Evolutionary conservation across 1,140 invertebrate genomes (phyloP).

Genomic region (Drosophila mojavensis): DNA sequence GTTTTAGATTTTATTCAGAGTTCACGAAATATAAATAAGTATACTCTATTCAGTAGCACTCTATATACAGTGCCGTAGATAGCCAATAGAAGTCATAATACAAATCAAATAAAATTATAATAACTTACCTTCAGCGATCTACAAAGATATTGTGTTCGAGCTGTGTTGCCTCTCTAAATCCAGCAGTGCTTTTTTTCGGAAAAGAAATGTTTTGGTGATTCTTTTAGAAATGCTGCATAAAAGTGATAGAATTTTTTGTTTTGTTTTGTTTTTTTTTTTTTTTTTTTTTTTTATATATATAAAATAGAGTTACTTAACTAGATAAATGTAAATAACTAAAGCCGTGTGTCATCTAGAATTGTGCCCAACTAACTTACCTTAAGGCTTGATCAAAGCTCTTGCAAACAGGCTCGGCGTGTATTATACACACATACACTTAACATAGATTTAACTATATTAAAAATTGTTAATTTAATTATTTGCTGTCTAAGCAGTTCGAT

Average conservation of each 20-base stretch:
- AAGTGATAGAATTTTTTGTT: background rate
- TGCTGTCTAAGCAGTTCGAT: background rate
- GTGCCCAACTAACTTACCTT: constrained; percentile 61
- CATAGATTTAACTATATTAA: constrained; percentile 34
- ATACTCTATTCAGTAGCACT: background rate
- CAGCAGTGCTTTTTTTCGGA: constrained; percentile 39
- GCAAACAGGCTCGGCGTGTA: background rate
- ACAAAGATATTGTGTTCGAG: background rate
- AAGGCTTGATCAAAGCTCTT: constrained; percentile 9
- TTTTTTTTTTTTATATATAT: background rate
- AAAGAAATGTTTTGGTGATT: constrained; percentile 51
- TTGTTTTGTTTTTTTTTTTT: too few relatives aligned
- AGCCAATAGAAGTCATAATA: background rate
- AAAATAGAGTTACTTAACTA: constrained; percentile 53
- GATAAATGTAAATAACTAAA: constrained; percentile 21
- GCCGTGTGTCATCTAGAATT: background rate
- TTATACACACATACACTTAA: too few relatives aligned
- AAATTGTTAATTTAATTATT: background rate
- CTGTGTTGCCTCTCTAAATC: background rate
- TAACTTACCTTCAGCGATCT: constrained; percentile 11
- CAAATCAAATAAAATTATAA: background rate
- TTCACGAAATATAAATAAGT: background rate
- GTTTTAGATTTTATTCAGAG: constrained; percentile 22
- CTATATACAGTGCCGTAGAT: background rate
- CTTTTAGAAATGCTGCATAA: constrained; percentile 50